Evolutionary conservation across 2,888 invertebrate species (phyloP), one percentile per base, ranked within the genome.

Genomic region (Drosophila anceps): DNA sequence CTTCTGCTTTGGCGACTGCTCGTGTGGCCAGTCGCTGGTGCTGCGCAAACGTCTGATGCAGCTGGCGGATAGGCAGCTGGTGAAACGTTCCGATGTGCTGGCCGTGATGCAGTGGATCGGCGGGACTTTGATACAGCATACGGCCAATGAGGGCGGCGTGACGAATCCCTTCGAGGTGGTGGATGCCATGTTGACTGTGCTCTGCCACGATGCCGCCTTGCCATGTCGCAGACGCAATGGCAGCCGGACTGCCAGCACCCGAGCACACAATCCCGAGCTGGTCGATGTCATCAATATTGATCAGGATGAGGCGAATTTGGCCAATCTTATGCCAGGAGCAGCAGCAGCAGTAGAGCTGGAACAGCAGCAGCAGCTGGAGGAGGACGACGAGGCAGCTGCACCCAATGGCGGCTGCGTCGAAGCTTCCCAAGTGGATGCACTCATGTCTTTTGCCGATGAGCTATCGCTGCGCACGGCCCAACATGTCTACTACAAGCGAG

Each of bases 1-100:
- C 59, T 98, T 97, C 93, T 98, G 98, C 93, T 97, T 97, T 92
- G 94, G 95, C 1, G 96, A 97, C 85, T 98, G 98, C 93, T 96
- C 96, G 0, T 98, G 98, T 75, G 90, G 92, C 0, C 92, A 92
- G 71, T 92, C 94, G 94, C 95, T 93, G 93, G 94, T 92, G 93
- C 94, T 88, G 93, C 94, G 90, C 89, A 91, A 90, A 41, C 88
- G 91, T 4, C 70, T 93, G 48, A 81, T 81, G 7, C 80, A 94
- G 69, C 95, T 96, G 92, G 94, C 95, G 53, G 94, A 94, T 29
- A 94, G 94, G 60, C 95, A 96, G 51, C 92, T 98, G 7, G 94
- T 95, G 73, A 95, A 96, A 0, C 96, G 97, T 89, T 96, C 97
- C 0, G 96, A 96, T 0, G 95, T 97, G 15, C 94, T 95, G 41